Evolutionary conservation across 2,113 vertebrate species (phyloP), one percentile per base, ranked within the genome.

Genomic region (Zosterops borbonicus): DNA sequence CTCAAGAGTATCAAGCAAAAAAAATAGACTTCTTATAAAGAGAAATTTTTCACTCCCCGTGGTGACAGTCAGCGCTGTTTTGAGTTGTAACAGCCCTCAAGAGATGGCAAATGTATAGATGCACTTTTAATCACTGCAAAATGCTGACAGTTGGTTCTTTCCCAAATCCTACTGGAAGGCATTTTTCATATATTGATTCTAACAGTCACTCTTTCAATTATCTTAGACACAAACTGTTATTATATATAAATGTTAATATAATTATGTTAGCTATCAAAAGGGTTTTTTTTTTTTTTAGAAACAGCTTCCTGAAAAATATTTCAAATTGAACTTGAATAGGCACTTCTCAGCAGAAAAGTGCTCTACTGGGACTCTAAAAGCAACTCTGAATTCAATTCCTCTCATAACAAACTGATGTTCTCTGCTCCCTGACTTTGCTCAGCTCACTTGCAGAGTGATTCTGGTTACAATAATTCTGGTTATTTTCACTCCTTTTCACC

Each of bases 321-420:
- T 92, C 60, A 84, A 84, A 89, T 49, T 93, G 62, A 91, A 84
- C 69, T 68, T 89, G 56, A 92, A 84, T 87, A 96, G 91, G 70
- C 69, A 78, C 33, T 84, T 87, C 77, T 84, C 60, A 55, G 52
- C 60, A 87, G 37, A 64, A 58, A 87, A 91, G 21, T 29, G 18
- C 60, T 89, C 90, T 71, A 63, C 47, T 44, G 87, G 80, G 84
- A 87, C 50, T 84, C 49, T 28, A 56, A 75, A 89, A 74, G 33
- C 42, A 91, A 52, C 44, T 87, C 74, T 13, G 20, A 94, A 91
- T 85, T 96, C 47, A 91, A 44, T 95, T 94, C 60, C 29, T 71
- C 25, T 84, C 13, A 16, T 64, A 87, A 89, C 11, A 87, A 82
- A 84, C 22, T 52, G 14, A 63, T 18, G 12, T 47, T 78, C 62